phyloP scores from a whole-genome alignment of 2,888 invertebrate species.

The Hartigia nigra region DNA sequence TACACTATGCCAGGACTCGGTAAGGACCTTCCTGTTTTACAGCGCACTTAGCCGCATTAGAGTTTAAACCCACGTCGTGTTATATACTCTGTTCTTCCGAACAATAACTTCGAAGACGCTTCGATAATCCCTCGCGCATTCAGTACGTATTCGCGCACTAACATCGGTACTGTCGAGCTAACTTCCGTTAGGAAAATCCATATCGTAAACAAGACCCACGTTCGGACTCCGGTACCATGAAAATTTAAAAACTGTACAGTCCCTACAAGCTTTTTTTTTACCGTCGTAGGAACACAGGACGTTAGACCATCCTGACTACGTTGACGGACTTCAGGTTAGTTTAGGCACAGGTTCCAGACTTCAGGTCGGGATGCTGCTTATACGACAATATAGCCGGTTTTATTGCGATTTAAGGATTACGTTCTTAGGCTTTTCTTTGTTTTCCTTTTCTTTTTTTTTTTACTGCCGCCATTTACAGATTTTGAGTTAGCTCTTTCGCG shows the following conservation, averaged over 20 bases:
- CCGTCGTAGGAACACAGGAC: neutral
- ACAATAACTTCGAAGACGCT: constrained; percentile 42
- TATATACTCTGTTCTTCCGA: constrained; percentile 42
- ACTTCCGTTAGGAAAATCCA: neutral
- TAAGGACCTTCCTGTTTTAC: neutral
- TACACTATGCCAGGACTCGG: constrained; percentile 4
- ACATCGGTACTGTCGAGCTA: neutral
- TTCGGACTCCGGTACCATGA: neutral
- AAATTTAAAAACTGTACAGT: neutral
- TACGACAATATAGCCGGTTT: neutral
- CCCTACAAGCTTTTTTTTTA: neutral
- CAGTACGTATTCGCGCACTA: neutral
- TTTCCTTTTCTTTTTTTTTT: neutral
- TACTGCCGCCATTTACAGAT: neutral
- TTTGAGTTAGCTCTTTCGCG: neutral
- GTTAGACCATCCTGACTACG: neutral
- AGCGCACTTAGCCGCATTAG: constrained; percentile 10
- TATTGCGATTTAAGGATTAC: neutral
- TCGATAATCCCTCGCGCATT: constrained; percentile 46
- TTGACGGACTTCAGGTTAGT: neutral
- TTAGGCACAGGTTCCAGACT: neutral
- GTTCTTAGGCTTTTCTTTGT: neutral
- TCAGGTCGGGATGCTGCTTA: neutral
- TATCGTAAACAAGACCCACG: neutral
- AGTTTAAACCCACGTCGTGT: constrained; percentile 13